Percentiles rank a stretch among this genome's conserved stretches.
phyloP scores from a whole-genome alignment of 2,888 invertebrate species.

The Eupithecia vulgata region DNA sequence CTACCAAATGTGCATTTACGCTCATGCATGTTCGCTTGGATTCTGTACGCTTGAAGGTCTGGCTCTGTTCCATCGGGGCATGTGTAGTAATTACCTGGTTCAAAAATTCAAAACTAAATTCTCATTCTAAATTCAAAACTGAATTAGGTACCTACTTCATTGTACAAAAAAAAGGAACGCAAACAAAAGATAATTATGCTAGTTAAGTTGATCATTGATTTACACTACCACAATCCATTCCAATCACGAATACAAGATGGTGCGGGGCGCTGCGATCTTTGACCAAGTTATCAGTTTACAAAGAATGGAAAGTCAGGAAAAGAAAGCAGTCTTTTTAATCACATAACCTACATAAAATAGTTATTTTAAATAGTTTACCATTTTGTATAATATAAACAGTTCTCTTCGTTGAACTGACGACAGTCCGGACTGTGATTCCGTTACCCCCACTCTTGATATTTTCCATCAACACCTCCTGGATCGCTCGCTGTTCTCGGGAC shows the following conservation, averaged over 20 bases:
- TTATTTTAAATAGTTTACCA: conserved; percentile 44
- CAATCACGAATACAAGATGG: background rate
- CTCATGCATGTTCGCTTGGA: conserved; percentile 77
- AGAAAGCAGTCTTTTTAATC: background rate
- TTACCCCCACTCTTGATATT: conserved; percentile 79
- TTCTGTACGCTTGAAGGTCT: conserved; percentile 70
- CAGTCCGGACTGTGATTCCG: conserved; percentile 75
- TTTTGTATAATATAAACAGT: conserved; percentile 76
- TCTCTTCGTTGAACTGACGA: conserved; percentile 61
- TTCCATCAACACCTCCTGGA: conserved; percentile 78
- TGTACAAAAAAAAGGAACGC: background rate
- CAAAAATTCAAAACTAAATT: background rate
- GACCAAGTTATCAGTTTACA: background rate
- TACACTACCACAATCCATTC: background rate
- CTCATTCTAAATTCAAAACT: background rate
- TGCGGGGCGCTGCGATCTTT: background rate
- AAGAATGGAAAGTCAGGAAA: background rate
- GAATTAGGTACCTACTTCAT: background rate
- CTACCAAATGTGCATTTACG: conserved; percentile 72
- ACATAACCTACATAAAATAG: background rate
- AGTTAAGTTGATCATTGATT: background rate
- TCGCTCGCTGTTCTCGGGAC: conserved; percentile 77
- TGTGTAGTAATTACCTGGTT: conserved; percentile 69
- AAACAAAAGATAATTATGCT: background rate
- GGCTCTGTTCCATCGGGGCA: conserved; percentile 76